Percentiles rank a stretch among this genome's conserved stretches.
Evolutionary conservation across 1,140 invertebrate genomes (phyloP).

Genomic region (Halictus rubicundus): DNA sequence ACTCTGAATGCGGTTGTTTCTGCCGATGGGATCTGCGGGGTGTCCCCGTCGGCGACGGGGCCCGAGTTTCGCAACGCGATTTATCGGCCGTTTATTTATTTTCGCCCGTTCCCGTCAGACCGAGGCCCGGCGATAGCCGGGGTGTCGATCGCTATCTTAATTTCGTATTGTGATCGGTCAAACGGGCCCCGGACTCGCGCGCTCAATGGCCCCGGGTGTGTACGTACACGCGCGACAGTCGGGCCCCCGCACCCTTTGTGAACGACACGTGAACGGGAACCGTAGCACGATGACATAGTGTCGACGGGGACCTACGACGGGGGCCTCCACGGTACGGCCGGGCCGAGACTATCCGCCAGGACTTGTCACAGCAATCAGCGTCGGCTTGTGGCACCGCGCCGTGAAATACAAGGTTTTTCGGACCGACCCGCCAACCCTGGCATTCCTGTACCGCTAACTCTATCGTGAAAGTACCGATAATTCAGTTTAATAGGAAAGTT

Average conservation of each 20-base stretch:
- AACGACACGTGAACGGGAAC: conserved; percentile 21
- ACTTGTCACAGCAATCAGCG: conserved; percentile 50
- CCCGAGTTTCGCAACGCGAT: conserved; percentile 59
- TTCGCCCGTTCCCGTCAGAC: conserved; percentile 51
- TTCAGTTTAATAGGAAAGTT: background rate
- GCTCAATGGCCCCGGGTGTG: background rate
- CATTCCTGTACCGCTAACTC: background rate
- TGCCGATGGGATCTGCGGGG: conserved; percentile 37
- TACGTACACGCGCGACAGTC: conserved; percentile 20
- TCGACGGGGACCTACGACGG: conserved; percentile 24
- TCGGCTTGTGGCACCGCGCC: conserved; percentile 9
- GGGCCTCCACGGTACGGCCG: conserved; percentile 44
- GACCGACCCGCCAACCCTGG: no score
- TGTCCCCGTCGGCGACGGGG: conserved; percentile 17
- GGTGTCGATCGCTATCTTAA: conserved; percentile 70
- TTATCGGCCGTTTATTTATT: conserved; percentile 64
- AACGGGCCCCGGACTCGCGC: conserved; percentile 14
- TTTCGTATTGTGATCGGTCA: conserved; percentile 67
- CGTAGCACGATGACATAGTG: conserved; percentile 49
- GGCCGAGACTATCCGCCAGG: conserved; percentile 26
- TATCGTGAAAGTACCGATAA: background rate
- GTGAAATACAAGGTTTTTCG: no score
- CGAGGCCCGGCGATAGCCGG: conserved; percentile 44
- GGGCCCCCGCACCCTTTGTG: conserved; percentile 43
- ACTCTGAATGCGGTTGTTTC: conserved; percentile 39